These are phyloP conservation scores for Herpetotheres cachinnans DNA, from an alignment of 2,113 vertebrate species.

Conservation along the genomic window DNA sequence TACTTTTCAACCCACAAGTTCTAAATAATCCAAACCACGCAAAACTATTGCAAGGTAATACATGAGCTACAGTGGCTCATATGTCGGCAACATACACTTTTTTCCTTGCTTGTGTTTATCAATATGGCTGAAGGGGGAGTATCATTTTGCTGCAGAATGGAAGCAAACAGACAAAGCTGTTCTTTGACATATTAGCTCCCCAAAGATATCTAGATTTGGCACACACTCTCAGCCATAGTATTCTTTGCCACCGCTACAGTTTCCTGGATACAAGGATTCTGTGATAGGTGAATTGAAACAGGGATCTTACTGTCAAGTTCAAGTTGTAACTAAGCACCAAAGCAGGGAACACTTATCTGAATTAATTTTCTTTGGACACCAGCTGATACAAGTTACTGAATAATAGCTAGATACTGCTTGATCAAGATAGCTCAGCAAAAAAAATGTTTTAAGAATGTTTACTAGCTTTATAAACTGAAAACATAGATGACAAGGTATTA, in stretches of 20 bases:
- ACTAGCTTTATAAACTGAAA: not conserved
- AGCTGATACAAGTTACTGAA: not conserved
- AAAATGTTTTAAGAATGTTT: not conserved
- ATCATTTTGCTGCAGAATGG: not conserved
- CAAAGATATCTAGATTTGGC: not conserved
- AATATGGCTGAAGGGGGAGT: not conserved
- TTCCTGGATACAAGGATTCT: not conserved
- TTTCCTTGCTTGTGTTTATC: not conserved
- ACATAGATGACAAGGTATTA: not conserved
- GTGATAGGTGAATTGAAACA: not conserved
- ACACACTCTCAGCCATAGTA: not conserved
- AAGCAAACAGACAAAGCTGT: not conserved
- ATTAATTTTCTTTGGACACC: not conserved
- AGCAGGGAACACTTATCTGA: not conserved
- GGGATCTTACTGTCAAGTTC: not conserved
- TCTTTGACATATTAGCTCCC: not conserved
- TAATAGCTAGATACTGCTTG: not conserved
- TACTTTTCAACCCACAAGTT: not conserved
- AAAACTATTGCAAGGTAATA: not conserved
- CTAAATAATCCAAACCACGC: not conserved
- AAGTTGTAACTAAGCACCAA: not conserved
- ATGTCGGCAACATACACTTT: not conserved
- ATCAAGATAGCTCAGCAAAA: not conserved
- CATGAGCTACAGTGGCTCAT: not conserved
- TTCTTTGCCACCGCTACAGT: not conserved